Percentiles rank a stretch among this genome's conserved stretches.
These are phyloP conservation scores for Nebria ingens DNA, from an alignment of 1,140 invertebrate genomes.

Conservation along the genomic window DNA sequence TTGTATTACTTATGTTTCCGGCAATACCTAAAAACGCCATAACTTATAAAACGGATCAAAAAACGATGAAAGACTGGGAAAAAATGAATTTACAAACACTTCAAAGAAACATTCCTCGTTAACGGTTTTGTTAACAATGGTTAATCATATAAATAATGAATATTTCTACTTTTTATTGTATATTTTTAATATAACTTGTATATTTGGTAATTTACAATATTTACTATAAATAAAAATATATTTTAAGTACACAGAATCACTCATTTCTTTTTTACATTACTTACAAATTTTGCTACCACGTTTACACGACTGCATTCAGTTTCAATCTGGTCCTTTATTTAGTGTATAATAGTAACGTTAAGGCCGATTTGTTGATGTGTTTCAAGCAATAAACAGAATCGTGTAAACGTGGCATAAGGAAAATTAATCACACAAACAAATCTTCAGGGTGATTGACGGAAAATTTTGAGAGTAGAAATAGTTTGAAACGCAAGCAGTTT, in stretches of 20 bases:
- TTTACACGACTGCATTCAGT: too few species aligned
- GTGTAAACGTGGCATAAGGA: too few species aligned
- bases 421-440: too few species aligned
- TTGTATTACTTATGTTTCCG: neutral
- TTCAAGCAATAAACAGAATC: too few species aligned
- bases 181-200: neutral
- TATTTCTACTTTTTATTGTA: neutral
- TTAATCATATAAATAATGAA: too few species aligned
- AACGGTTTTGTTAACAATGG: too few species aligned
- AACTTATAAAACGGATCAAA: neutral
- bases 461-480: too few species aligned
- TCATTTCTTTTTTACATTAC: constrained; percentile 2
- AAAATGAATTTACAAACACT: neutral
- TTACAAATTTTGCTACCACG: constrained; percentile 16
- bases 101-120: neutral
- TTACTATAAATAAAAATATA: constrained; percentile 10
- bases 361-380: too few species aligned
- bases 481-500: too few species aligned
- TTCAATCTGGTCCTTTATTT: too few species aligned
- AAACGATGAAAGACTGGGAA: neutral
- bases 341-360: too few species aligned
- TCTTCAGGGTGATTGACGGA: too few species aligned
- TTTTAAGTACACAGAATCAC: constrained; percentile 6
- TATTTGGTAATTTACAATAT: neutral
- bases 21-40: neutral